Evolutionary conservation across 2,113 vertebrate species (phyloP), one percentile per base, ranked within the genome.

Genomic region (Ancistrus triradiatus): DNA sequence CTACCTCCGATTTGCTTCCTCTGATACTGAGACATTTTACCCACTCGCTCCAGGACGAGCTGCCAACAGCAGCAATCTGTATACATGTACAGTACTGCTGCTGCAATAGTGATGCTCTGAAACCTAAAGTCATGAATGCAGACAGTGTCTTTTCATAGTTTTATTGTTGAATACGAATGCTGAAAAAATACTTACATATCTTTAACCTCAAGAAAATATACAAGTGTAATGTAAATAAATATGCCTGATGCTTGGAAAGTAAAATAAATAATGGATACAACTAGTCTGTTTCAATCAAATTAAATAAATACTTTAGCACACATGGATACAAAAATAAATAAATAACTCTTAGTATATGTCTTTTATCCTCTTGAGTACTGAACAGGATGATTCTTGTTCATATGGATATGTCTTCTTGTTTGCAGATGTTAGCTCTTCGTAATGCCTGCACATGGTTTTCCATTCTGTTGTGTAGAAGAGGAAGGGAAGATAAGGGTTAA

Each of bases 281-380:
- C 14, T 2, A 9, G 1, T 35, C 17, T 13, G 7, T 38, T 14
- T 9, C 40, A 2, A 19, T 9, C 18, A 48, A 38, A 40, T 35
- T 14, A 7, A 48, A 58, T 18, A 37, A 56, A 35, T 48, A 48
- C 6, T 48, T 0, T 25, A 46, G 19, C 25, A 59, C 21, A 13
- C 37, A 57, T 19, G 14, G 40, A 40, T 59, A 59, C 11, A 59
- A 59, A 58, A 59, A 59, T 59, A 59, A 59, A 59, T 59, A 59
- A 17, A 46, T 18, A 5, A 1, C 19, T 40, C 11, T 53, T 53
- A 5, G 0, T 13, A 1, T 24, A 22, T 15, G 21, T 17, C 14
- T 19, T n/a, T n/a, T n/a, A n/a, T 2, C 10, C 24, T 42, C 8
- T 2, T 33, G 24, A 18, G 14, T 24, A 28, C 24, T 43, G 15